A percentile compares a stretch with the other conserved stretches of the same genome.
Conservation (phyloP, 2,888 invertebrate genomes). For the Drosophila suboccidentalis region DNA sequence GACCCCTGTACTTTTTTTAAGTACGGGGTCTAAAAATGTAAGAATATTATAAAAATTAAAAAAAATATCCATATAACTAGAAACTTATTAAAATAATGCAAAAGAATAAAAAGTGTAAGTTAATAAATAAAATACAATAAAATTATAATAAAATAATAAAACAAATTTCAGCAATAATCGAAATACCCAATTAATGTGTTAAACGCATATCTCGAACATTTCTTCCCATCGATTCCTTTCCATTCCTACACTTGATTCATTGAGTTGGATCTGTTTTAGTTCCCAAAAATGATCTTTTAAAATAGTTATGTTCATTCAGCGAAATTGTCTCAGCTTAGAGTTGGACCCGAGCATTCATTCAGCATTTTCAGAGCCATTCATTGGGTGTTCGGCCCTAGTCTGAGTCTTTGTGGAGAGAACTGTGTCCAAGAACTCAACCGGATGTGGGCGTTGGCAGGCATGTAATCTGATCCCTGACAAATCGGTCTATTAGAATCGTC, state of each 20-base stretch:
- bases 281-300: not conserved
- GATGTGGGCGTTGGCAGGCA: conserved; percentile 84
- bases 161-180: no score
- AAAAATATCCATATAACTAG: no score
- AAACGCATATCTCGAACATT: no score
- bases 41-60: no score
- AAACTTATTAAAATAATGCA: no score
- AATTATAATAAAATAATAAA: no score
- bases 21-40: no score
- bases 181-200: no score
- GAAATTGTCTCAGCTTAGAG: conserved; percentile 8
- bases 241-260: not conserved
- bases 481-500: conserved; percentile 85
- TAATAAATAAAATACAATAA: no score
- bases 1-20: no score
- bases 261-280: not conserved
- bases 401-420: conserved; percentile 6
- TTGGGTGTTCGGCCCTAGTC: conserved; percentile 14
- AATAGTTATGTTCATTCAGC: conserved; percentile 64
- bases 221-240: no score
- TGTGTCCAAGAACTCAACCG: conserved; percentile 63
- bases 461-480: conserved; percentile 85
- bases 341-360: conserved; percentile 54
- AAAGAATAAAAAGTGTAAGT: no score
- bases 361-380: conserved; percentile 57